Evolutionary conservation across 2,113 vertebrate species (phyloP).

Genomic region (Neolamprologus tretocephalus): DNA sequence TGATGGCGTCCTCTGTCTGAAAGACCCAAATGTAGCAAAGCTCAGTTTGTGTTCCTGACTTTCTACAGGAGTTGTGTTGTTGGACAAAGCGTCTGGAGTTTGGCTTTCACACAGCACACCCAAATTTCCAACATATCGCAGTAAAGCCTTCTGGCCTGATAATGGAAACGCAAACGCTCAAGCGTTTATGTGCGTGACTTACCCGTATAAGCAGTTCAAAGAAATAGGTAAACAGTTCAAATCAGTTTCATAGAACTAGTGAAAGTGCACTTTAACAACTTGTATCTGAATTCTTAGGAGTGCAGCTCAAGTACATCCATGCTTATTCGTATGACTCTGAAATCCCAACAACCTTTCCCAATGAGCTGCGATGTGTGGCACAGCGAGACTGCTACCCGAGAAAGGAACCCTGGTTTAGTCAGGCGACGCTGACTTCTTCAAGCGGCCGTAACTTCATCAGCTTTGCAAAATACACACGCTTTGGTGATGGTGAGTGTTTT

Average conservation of each 20-base stretch:
- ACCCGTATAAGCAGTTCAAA: constrained; percentile 5
- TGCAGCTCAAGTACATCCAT: constrained; percentile 53
- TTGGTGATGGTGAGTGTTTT: constrained; percentile 34
- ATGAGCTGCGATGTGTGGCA: constrained; percentile 26
- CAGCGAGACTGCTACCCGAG: constrained; percentile 11
- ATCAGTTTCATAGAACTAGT: neutral
- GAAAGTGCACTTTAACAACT: neutral
- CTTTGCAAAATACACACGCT: constrained; percentile 42
- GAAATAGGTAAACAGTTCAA: neutral
- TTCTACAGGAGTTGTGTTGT: constrained; percentile 37
- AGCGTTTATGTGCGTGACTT: constrained; percentile 48
- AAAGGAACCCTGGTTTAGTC: neutral
- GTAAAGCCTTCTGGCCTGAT: constrained; percentile 22
- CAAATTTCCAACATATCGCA: neutral
- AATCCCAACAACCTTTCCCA: neutral
- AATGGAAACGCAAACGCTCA: constrained; percentile 29
- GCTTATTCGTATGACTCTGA: constrained; percentile 11
- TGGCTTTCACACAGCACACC: constrained; percentile 61
- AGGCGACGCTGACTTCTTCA: neutral
- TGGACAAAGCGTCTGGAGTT: constrained; percentile 37
- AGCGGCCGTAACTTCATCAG: neutral
- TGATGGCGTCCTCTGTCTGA: neutral
- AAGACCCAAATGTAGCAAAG: neutral
- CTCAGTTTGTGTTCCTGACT: neutral
- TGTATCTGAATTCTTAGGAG: neutral